Conservation (phyloP, 2,797 vertebrate genomes). For the Nyctibius grandis region DNA sequence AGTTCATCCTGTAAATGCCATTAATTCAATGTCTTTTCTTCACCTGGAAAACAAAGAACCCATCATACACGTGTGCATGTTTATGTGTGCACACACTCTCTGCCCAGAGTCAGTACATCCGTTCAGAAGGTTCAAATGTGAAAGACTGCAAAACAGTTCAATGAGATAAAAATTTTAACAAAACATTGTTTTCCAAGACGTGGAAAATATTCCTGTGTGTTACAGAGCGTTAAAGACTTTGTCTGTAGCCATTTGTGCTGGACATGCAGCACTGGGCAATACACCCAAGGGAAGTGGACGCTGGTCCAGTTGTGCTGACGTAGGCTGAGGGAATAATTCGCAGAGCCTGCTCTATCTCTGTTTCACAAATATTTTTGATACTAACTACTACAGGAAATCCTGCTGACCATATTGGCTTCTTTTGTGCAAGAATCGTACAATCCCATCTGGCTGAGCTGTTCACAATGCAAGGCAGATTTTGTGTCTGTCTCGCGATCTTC, state of each 20-base stretch:
- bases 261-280: fast-evolving
- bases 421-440: not conserved
- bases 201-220: fast-evolving
- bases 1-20: not conserved
- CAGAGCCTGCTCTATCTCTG: not conserved
- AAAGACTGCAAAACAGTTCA: not conserved
- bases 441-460: not conserved
- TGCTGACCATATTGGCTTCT: not conserved
- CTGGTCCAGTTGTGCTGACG: not conserved
- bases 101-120: not conserved
- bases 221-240: not conserved
- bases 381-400: not conserved
- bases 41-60: not conserved
- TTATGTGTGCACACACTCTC: fast-evolving
- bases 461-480: not conserved
- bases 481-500: not conserved
- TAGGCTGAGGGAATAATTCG: not conserved
- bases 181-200: not conserved
- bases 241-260: not conserved
- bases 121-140: not conserved
- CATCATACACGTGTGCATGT: fast-evolving
- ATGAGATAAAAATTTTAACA: not conserved
- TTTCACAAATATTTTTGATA: not conserved
- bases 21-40: not conserved
- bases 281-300: fast-evolving